These are phyloP conservation scores for Ictalurus furcatus DNA, from an alignment of 2,113 vertebrate species.

Conservation along the genomic window DNA sequence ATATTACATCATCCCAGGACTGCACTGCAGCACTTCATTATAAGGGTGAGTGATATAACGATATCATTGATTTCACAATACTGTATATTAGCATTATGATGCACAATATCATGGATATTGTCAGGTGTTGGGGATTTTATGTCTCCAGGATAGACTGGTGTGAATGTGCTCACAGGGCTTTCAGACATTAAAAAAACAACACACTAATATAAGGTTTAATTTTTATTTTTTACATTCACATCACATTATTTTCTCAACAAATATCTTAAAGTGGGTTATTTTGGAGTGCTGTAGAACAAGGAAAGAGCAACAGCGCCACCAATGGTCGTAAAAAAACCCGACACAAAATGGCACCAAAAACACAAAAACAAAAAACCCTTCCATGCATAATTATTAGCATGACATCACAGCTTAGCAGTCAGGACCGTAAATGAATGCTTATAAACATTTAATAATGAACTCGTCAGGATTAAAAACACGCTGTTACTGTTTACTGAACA, in stretches of 20 bases:
- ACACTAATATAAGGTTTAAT: not conserved
- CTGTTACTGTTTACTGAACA: not conserved
- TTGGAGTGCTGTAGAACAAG: not conserved
- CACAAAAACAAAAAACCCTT: not conserved
- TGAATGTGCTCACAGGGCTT: not conserved
- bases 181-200: not conserved
- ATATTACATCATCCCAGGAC: not conserved
- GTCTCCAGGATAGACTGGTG: not conserved
- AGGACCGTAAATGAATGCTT: not conserved
- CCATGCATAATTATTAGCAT: not conserved
- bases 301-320: not conserved
- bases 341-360: not conserved
- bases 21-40: not conserved
- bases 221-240: not conserved
- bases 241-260: not conserved
- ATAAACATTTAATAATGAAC: not conserved
- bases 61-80: not conserved
- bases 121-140: not conserved
- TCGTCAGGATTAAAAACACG: not conserved
- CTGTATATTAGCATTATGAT: not conserved
- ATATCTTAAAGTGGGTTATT: not conserved
- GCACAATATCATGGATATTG: not conserved
- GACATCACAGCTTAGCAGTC: not conserved
- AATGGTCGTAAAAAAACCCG: not conserved
- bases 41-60: not conserved